Conservation (phyloP, 2,888 invertebrate genomes). For the Harmothoe impar region DNA sequence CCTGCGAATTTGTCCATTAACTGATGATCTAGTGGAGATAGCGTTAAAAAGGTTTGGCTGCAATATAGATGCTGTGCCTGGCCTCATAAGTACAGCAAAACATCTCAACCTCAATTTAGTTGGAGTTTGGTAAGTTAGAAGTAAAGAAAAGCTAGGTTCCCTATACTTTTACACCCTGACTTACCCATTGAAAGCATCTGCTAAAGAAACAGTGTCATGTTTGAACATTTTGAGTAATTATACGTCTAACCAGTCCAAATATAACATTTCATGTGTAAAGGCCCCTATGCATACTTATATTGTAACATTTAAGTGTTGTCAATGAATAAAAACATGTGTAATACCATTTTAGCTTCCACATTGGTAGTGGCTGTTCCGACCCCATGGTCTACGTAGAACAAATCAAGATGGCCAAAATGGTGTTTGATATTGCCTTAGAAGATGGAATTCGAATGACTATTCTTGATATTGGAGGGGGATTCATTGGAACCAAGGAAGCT, state of each 20-base stretch:
- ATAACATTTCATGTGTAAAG: too few relatives aligned
- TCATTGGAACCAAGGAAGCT: background rate
- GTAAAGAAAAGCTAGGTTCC: too few relatives aligned
- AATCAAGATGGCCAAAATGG: background rate
- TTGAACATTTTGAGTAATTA: too few relatives aligned
- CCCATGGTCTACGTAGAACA: background rate
- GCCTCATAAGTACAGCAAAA: background rate
- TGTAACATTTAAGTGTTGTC: too few relatives aligned
- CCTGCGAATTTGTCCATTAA: too few relatives aligned
- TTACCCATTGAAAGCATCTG: too few relatives aligned
- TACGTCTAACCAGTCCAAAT: too few relatives aligned
- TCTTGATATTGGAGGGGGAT: constrained; percentile 4
- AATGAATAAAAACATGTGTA: too few relatives aligned
- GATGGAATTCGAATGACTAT: background rate
- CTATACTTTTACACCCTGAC: too few relatives aligned
- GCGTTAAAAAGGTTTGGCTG: background rate
- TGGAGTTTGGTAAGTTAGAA: background rate
- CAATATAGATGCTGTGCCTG: background rate
- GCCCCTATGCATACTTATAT: too few relatives aligned
- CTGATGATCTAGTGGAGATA: too few relatives aligned
- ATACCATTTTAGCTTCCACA: background rate
- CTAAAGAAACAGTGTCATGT: too few relatives aligned
- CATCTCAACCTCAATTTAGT: background rate
- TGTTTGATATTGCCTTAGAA: background rate
- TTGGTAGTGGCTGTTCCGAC: background rate